Evolutionary conservation across 2,797 vertebrate species (phyloP).

Genomic region (Urosaurus nigricauda): DNA sequence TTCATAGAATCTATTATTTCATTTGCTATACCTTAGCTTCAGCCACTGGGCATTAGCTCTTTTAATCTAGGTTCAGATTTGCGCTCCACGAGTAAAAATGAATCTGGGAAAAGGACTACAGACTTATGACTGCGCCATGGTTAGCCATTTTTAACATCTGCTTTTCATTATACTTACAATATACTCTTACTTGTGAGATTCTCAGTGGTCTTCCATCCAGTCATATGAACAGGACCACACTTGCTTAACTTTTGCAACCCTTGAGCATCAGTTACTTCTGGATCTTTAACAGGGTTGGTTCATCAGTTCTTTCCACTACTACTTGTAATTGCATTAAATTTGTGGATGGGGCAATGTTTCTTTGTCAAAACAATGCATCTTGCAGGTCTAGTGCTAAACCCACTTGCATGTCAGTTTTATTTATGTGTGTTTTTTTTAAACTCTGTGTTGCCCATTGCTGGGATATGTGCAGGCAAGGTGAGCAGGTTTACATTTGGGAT

Average conservation of each 20-base stretch:
- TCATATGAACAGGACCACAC: background rate
- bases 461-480: slow-evolving; percentile 77
- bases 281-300: background rate
- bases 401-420: background rate
- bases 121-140: background rate
- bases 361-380: background rate
- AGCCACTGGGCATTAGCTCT: background rate
- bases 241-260: background rate
- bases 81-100: background rate
- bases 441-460: background rate
- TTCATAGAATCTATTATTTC: rapidly evolving
- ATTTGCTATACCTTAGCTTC: background rate
- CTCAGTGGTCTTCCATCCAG: background rate
- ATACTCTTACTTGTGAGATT: background rate
- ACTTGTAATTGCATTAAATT: background rate
- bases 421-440: background rate
- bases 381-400: background rate
- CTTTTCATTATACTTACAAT: background rate
- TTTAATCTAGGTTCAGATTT: background rate
- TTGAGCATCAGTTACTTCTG: background rate
- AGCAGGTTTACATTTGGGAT: slow-evolving; percentile 82
- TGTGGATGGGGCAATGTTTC: background rate
- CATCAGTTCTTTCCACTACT: background rate
- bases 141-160: too few relatives aligned
- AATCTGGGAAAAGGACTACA: background rate